Conservation (phyloP, 2,888 invertebrate genomes). For the Anodontia alba region DNA sequence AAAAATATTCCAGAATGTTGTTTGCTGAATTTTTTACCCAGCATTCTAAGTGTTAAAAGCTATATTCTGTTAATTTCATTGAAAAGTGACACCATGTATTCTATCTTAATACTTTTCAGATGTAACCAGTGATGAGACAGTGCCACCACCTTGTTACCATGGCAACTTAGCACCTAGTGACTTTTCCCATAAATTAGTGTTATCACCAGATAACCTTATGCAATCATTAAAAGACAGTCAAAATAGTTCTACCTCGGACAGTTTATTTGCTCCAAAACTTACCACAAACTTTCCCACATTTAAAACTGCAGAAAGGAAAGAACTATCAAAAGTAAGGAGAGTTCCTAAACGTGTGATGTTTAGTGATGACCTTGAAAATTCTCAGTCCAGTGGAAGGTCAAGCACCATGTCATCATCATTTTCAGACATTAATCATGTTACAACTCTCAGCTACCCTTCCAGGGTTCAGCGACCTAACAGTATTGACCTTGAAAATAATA, state of each 20-base stretch:
- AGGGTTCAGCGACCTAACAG: neutral
- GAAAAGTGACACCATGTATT: too few relatives aligned
- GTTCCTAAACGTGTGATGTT: conserved; percentile 56
- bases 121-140: conserved; percentile 7
- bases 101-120: too few relatives aligned
- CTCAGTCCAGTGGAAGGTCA: conserved; percentile 51
- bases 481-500: conserved; percentile 1
- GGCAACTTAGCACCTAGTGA: conserved; percentile 21
- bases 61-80: too few relatives aligned
- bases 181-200: neutral
- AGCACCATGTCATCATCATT: conserved; percentile 42
- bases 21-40: too few relatives aligned
- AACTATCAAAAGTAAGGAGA: conserved; percentile 46
- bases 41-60: too few relatives aligned
- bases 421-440: conserved; percentile 33
- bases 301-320: conserved; percentile 56
- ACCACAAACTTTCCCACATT: conserved; percentile 37
- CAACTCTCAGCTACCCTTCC: neutral
- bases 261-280: conserved; percentile 22
- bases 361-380: conserved; percentile 61
- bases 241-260: conserved; percentile 9
- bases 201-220: neutral
- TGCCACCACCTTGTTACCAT: conserved; percentile 29
- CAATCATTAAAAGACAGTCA: conserved; percentile 19
- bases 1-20: too few relatives aligned